Base-by-base conservation (phyloP, 2,797 vertebrate species). In the Presbytis comata region DNA sequence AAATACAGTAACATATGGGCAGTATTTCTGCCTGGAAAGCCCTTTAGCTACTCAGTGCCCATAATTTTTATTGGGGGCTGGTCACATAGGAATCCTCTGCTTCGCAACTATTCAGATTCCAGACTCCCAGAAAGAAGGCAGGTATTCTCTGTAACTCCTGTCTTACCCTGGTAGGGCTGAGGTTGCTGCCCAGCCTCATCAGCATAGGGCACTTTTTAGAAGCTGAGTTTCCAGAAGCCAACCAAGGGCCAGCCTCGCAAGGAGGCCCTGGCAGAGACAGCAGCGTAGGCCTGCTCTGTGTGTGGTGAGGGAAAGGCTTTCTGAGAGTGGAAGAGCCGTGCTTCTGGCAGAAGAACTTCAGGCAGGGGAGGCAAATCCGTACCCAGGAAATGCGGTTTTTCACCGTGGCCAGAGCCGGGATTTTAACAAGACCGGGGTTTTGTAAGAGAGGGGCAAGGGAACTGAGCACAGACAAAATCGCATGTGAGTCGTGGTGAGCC, bases 161-260 rank as follows among this genome's bases (percentile, higher is more conserved):
- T 8, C 1, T 1, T 28, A 13, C 33, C 44, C 8, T n/a, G 11
- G 74, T 5, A 8, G 2, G 4, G 11, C 12, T 1, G 75, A 8
- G 74, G 4, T 61, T 19, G 3, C 57, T 24, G 59, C 59, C 7
- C 5, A 36, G 76, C 59, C 57, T 64, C 7, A 53, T 39, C 50
- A 81, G 13, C 50, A 1, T 6, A 8, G 33, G 30, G n/a, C 17
- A 2, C 33, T 21, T n/a, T 26, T 39, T 64, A n/a, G 86, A 86
- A 5, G 3, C 61, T 76, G 41, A 26, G n/a, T 28, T 26, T 57
- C 79, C 79, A 81, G 79, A 57, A 24, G 50, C 36, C 85, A 55
- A 28, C n/a, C 46, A 1, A 41, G 76, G 30, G 50, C 53, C 53
- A 19, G 79, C 24, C 36, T 81, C 0, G 44, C 53, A 41, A 28